These are phyloP conservation scores for Cydia amplana DNA, from an alignment of 1,140 invertebrate genomes.

Conservation along the genomic window DNA sequence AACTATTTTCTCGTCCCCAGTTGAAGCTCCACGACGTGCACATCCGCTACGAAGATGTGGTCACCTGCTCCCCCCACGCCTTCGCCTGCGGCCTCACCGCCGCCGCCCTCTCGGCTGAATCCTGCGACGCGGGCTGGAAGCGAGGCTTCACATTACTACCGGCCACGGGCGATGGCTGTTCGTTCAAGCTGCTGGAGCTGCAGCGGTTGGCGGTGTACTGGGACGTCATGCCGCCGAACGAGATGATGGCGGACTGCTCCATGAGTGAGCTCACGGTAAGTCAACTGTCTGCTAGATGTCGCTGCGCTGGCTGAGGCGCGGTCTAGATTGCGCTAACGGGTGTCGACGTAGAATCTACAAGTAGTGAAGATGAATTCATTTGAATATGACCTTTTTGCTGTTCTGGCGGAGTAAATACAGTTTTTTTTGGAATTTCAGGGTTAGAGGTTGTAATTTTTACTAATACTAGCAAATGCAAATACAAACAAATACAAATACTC, in stretches of 20 bases:
- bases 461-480: too few species aligned
- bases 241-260: constrained; percentile 85
- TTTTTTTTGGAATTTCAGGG: too few species aligned
- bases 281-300: not conserved
- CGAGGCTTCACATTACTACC: constrained; percentile 87
- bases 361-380: too few species aligned
- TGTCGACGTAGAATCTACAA: too few species aligned
- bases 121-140: constrained; percentile 93
- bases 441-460: too few species aligned
- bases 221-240: constrained; percentile 85
- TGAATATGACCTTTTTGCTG: too few species aligned
- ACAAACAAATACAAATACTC: too few species aligned
- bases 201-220: constrained; percentile 94
- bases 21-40: constrained; percentile 97
- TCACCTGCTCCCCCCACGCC: constrained; percentile 83
- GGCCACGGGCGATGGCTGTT: constrained; percentile 79
- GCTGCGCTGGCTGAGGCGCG: too few species aligned
- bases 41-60: constrained; percentile 95
- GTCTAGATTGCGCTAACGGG: too few species aligned
- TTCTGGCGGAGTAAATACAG: too few species aligned
- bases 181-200: constrained; percentile 94
- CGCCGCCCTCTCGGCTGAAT: constrained; percentile 90
- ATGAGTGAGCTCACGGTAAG: constrained; percentile 82
- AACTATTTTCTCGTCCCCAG: constrained; percentile 75
- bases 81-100: constrained; percentile 94